Evolutionary conservation across 2,113 vertebrate genomes (phyloP).

Genomic region (Hydrolagus affinis): DNA sequence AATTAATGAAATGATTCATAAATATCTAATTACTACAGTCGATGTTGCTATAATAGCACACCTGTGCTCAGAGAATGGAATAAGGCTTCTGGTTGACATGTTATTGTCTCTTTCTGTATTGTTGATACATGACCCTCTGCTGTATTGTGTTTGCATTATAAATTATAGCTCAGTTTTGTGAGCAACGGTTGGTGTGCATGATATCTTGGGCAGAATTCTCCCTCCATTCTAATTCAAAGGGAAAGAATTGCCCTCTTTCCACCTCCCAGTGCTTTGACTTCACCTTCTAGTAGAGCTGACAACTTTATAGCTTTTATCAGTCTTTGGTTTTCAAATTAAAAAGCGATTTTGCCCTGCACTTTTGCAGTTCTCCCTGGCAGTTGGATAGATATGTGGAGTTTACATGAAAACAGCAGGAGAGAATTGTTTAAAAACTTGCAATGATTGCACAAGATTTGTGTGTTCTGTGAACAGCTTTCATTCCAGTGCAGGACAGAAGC

Average conservation of each 20-base stretch:
- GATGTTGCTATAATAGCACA: background rate
- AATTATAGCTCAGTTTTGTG: background rate
- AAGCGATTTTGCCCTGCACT: no score
- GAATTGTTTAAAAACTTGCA: no score
- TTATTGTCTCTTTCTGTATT: background rate
- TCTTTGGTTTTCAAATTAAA: no score
- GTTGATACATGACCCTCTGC: background rate
- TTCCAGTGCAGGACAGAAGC: no score
- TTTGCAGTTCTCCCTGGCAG: no score
- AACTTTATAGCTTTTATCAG: no score
- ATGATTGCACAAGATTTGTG: no score
- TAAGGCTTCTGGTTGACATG: background rate
- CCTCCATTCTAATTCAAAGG: no score
- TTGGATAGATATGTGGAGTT: no score
- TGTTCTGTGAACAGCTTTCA: no score
- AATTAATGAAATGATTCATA: background rate
- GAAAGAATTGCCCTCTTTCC: no score
- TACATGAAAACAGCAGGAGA: no score
- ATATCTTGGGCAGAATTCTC: background rate
- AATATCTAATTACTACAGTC: slow-evolving; percentile 3
- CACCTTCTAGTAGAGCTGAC: background rate
- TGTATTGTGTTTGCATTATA: background rate
- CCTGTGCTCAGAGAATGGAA: slow-evolving; percentile 4
- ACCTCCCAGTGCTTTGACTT: background rate
- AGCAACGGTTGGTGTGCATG: background rate